Percentiles rank a stretch among this genome's conserved stretches.
These are phyloP conservation scores for Zelleria hepariella DNA, from an alignment of 2,888 invertebrate species.

Conservation along the genomic window DNA sequence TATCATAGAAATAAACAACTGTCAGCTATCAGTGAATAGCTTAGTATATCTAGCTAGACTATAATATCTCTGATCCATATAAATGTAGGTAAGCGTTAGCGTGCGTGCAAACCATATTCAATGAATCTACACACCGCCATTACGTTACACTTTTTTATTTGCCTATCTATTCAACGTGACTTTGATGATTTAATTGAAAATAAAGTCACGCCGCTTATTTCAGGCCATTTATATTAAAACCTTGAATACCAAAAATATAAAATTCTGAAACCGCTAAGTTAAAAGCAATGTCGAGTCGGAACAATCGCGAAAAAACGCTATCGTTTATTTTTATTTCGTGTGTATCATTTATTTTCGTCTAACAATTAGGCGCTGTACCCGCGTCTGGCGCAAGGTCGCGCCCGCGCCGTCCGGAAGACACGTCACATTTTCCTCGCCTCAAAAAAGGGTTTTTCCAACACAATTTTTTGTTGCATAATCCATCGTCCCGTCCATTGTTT, in stretches of 20 bases:
- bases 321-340: slow-evolving; percentile 65
- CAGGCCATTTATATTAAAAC: neutral
- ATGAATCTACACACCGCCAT: slow-evolving; percentile 39
- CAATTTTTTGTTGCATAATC: slow-evolving; percentile 57
- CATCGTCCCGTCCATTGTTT: slow-evolving; percentile 29
- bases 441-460: slow-evolving; percentile 57
- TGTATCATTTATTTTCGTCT: slow-evolving; percentile 70
- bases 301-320: slow-evolving; percentile 56
- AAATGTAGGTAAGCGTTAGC: slow-evolving; percentile 22
- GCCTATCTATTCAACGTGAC: slow-evolving; percentile 27
- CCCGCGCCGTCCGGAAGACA: slow-evolving; percentile 50
- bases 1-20: too few relatives aligned
- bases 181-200: neutral
- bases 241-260: neutral
- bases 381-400: slow-evolving; percentile 39
- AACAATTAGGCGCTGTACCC: slow-evolving; percentile 59
- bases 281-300: slow-evolving; percentile 49
- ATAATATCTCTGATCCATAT: neutral
- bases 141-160: slow-evolving; percentile 17
- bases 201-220: neutral
- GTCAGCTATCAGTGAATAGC: too few relatives aligned
- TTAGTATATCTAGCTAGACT: too few relatives aligned
- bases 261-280: slow-evolving; percentile 20
- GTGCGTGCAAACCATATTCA: slow-evolving; percentile 53
- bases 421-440: slow-evolving; percentile 47